phyloP scores from a whole-genome alignment of 2,888 invertebrate species.

The Eudemis profundana region DNA sequence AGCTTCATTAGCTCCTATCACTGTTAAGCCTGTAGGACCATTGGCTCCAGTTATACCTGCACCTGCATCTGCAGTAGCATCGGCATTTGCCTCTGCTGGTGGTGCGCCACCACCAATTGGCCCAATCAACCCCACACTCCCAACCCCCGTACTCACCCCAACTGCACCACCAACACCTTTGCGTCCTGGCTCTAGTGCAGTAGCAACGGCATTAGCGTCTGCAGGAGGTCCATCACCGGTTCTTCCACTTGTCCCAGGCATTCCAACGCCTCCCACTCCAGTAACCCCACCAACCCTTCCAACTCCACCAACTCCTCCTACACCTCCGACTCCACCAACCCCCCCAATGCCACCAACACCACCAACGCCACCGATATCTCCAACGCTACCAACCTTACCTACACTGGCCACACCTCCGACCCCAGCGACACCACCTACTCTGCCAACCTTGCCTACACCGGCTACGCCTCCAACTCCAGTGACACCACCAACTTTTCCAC shows the following conservation, averaged over 20 bases:
- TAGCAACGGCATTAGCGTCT: conserved; percentile 6
- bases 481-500: neutral
- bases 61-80: neutral
- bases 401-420: neutral
- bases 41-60: conserved; percentile 13
- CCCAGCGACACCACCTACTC: neutral
- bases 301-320: neutral
- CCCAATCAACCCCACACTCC: neutral
- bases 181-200: neutral
- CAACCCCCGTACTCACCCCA: neutral
- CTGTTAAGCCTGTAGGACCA: conserved; percentile 3
- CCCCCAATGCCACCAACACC: neutral
- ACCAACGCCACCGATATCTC: neutral
- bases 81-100: conserved; percentile 5
- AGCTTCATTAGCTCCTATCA: neutral
- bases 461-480: neutral
- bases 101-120: conserved; percentile 6
- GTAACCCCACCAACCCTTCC: neutral
- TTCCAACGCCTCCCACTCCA: neutral
- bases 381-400: neutral
- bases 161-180: neutral
- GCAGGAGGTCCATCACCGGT: neutral
- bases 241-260: neutral
- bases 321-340: neutral
- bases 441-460: neutral